These are phyloP conservation scores for Meiosimyza decipiens DNA, from an alignment of 2,888 invertebrate species.

Conservation along the genomic window DNA sequence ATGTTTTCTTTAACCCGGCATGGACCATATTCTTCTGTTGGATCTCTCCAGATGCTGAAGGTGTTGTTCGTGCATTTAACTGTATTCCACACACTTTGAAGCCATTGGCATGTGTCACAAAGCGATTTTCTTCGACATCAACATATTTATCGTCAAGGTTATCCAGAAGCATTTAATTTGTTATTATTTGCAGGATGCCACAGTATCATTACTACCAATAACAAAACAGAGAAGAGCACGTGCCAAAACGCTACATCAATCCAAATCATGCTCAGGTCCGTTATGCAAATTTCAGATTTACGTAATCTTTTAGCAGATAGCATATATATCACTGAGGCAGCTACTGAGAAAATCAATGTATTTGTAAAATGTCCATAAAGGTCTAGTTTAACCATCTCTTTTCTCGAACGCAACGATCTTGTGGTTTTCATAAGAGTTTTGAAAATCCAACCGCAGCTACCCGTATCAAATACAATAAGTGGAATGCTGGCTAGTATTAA, in stretches of 20 bases:
- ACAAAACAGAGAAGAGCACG: slow-evolving; percentile 86
- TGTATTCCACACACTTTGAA: slow-evolving; percentile 77
- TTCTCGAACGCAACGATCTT: slow-evolving; percentile 84
- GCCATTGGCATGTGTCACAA: slow-evolving; percentile 88
- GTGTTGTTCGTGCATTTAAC: slow-evolving; percentile 66
- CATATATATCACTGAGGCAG: slow-evolving; percentile 93
- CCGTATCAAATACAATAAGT: slow-evolving; percentile 84
- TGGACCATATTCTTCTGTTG: slow-evolving; percentile 78
- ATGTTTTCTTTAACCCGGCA: slow-evolving; percentile 97
- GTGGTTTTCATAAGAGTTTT: slow-evolving; percentile 89
- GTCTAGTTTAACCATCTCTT: slow-evolving; percentile 90
- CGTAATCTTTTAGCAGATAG: slow-evolving; percentile 89
- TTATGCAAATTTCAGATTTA: slow-evolving; percentile 79
- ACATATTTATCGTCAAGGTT: slow-evolving; percentile 82
- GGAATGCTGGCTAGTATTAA: slow-evolving; percentile 85
- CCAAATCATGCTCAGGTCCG: slow-evolving; percentile 93
- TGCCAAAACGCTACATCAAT: slow-evolving; percentile 97
- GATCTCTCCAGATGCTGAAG: slow-evolving; percentile 57
- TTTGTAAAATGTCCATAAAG: slow-evolving; percentile 95
- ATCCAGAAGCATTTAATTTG: slow-evolving; percentile 92
- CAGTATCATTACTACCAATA: slow-evolving; percentile 92
- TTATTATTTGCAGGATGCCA: slow-evolving; percentile 97
- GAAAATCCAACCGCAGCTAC: slow-evolving; percentile 96
- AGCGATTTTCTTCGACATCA: slow-evolving; percentile 84
- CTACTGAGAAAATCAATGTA: slow-evolving; percentile 89